phyloP scores from a whole-genome alignment of 2,888 invertebrate genomes.

The Phasia obesa region DNA sequence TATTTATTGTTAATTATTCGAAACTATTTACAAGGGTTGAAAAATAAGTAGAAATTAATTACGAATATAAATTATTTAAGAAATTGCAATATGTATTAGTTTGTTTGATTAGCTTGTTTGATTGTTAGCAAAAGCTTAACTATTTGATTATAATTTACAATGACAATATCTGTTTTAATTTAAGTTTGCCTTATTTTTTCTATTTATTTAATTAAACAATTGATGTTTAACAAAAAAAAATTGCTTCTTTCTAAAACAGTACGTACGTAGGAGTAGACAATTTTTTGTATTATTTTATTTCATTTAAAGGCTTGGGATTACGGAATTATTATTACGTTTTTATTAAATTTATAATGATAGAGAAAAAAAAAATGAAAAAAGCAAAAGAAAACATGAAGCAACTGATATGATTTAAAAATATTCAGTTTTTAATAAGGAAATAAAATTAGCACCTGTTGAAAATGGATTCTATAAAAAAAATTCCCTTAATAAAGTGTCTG shows the following conservation, averaged over 20 bases:
- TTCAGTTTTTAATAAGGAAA: no score
- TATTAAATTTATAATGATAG: no score
- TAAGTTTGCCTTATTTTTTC: background rate
- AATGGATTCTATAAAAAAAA: no score
- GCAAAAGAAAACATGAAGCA: background rate
- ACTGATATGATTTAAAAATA: no score
- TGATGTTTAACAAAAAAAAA: background rate
- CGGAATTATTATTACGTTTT: no score
- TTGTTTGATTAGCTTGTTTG: background rate
- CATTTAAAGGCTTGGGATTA: no score
- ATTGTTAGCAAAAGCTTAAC: conserved; percentile 48
- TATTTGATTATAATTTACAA: conserved; percentile 57
- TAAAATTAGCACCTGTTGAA: no score
- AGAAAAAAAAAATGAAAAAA: conserved; percentile 5
- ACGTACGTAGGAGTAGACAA: conserved; percentile 7
- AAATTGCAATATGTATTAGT: background rate
- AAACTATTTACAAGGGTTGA: background rate
- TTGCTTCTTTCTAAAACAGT: background rate
- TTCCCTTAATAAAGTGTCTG: no score
- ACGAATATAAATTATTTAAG: conserved; percentile 24
- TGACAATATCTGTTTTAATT: conserved; percentile 44
- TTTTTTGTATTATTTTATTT: background rate
- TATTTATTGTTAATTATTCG: background rate
- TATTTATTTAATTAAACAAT: background rate
- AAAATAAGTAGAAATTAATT: conserved; percentile 22